A percentile compares a stretch with the other conserved stretches of the same genome.
These are phyloP conservation scores for Typhlichthys subterraneus DNA, from an alignment of 2,797 vertebrate species.

Conservation along the genomic window DNA sequence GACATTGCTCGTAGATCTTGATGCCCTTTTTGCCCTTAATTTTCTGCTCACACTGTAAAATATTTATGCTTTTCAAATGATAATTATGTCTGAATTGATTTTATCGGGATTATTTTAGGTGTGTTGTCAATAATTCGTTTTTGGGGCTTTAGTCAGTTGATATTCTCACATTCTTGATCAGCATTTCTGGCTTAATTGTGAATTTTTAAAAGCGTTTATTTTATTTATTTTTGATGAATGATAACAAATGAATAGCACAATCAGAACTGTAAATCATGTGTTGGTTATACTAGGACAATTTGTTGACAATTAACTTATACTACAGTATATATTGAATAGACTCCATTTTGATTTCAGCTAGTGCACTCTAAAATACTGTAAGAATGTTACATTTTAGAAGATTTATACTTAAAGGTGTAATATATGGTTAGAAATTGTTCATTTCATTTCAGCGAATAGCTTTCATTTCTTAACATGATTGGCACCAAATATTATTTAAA, in stretches of 20 bases:
- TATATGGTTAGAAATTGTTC: conserved; percentile 22
- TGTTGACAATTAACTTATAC: conserved; percentile 40
- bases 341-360: conserved; percentile 23
- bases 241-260: conserved; percentile 79
- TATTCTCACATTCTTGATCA: conserved; percentile 60
- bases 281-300: conserved; percentile 41
- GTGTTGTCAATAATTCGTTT: conserved; percentile 75
- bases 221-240: conserved; percentile 51
- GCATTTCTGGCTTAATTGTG: conserved; percentile 55
- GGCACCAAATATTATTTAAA: conserved; percentile 22
- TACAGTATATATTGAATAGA: conserved; percentile 20
- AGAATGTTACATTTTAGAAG: conserved; percentile 32
- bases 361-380: conserved; percentile 31
- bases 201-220: conserved; percentile 55
- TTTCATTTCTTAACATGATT: conserved; percentile 23
- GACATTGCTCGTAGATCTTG: conserved; percentile 80
- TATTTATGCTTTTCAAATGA: conserved; percentile 76
- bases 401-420: conserved; percentile 39
- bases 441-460: conserved; percentile 20
- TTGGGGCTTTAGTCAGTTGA: conserved; percentile 69
- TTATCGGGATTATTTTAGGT: conserved; percentile 70
- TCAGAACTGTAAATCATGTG: conserved; percentile 54
- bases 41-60: conserved; percentile 79
- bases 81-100: conserved; percentile 72
- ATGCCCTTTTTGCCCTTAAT: conserved; percentile 62